Evolutionary conservation across 2,797 vertebrate species (phyloP).

Genomic region (Psittacula derbiana): DNA sequence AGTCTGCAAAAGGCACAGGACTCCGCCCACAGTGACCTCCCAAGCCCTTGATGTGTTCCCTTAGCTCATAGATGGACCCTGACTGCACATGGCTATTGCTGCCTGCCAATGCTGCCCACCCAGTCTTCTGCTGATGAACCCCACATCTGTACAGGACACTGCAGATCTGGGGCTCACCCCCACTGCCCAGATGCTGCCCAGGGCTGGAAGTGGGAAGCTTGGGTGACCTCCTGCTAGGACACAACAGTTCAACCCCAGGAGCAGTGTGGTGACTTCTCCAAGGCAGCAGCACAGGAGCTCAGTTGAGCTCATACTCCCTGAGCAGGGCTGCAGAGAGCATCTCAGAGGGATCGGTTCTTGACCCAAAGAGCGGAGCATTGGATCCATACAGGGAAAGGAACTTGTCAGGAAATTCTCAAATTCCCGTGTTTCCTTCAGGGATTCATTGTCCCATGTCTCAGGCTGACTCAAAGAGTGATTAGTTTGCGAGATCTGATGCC

Average conservation of each 20-base stretch:
- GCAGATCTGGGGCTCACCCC: background rate
- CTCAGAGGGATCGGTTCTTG: background rate
- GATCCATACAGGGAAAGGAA: rapidly evolving
- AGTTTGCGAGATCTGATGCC: background rate
- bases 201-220: background rate
- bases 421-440: background rate
- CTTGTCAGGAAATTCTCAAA: background rate
- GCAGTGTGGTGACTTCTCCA: background rate
- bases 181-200: background rate
- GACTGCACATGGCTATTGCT: background rate
- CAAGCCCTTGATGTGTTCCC: background rate
- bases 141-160: rapidly evolving
- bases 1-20: background rate
- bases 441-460: background rate
- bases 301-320: background rate
- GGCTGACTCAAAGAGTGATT: background rate
- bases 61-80: background rate
- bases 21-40: background rate
- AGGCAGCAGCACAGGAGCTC: background rate
- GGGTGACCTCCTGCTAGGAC: background rate
- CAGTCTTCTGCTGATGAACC: background rate
- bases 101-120: background rate
- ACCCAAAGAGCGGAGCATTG: rapidly evolving
- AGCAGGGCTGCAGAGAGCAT: background rate
- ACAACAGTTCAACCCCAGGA: background rate